Conservation (phyloP, 2,797 vertebrate genomes). For the Falco concolor region DNA sequence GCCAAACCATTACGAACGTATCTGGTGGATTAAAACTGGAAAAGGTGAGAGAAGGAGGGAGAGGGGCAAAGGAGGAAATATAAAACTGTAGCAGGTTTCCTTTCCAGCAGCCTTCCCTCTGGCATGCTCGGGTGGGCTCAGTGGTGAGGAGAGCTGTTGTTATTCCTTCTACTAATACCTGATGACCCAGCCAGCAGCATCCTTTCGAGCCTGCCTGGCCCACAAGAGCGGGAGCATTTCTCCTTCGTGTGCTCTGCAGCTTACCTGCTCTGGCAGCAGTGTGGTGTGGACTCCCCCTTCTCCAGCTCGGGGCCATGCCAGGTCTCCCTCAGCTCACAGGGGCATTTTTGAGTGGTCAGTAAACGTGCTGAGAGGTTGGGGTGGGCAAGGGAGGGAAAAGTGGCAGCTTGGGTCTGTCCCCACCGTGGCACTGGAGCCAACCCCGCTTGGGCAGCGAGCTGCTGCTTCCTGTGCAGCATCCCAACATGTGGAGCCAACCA, state of each 20-base stretch:
- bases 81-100: slow-evolving; percentile 43
- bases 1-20: neutral
- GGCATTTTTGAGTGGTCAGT: slow-evolving; percentile 77
- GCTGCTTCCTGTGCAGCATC: neutral
- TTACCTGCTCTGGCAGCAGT: slow-evolving; percentile 84
- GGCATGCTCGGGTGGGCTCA: slow-evolving; percentile 68
- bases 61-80: neutral
- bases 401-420: neutral
- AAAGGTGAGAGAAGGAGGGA: neutral
- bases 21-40: neutral
- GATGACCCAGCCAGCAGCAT: slow-evolving; percentile 72
- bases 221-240: slow-evolving; percentile 78
- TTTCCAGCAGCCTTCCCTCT: slow-evolving; percentile 74
- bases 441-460: fast-evolving
- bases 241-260: slow-evolving; percentile 81
- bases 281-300: slow-evolving; percentile 77
- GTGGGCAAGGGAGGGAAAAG: neutral
- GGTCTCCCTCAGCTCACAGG: slow-evolving; percentile 71
- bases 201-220: slow-evolving; percentile 69
- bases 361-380: slow-evolving; percentile 76
- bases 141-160: slow-evolving; percentile 76
- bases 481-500: fast-evolving
- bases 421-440: fast-evolving
- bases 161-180: slow-evolving; percentile 78
- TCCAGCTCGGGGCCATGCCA: slow-evolving; percentile 75